phyloP scores from a whole-genome alignment of 2,888 invertebrate genomes.

The Calliphora vomitoria region DNA sequence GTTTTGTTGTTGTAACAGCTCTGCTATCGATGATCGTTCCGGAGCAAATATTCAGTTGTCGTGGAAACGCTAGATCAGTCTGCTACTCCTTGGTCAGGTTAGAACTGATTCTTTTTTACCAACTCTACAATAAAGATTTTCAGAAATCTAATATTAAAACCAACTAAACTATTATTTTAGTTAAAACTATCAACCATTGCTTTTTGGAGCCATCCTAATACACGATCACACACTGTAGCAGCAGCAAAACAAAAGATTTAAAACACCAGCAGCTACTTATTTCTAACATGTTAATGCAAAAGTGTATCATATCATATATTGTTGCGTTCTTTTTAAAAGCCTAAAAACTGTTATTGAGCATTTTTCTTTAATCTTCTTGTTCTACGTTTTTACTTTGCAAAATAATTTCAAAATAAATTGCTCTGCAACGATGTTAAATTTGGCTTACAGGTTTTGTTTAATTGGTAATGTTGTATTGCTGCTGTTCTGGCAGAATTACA shows the following conservation, averaged over 20 bases:
- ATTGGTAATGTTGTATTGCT: background rate
- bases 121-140: too few species aligned
- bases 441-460: constrained; percentile 6
- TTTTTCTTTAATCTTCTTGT: constrained; percentile 16
- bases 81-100: too few species aligned
- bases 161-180: background rate
- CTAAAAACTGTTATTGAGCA: constrained; percentile 27
- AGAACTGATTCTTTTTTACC: too few species aligned
- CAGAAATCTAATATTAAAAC: too few species aligned
- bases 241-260: constrained; percentile 60
- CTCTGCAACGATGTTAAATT: background rate
- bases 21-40: too few species aligned
- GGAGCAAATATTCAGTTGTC: too few species aligned
- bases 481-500: background rate
- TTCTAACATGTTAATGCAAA: background rate
- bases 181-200: too few species aligned
- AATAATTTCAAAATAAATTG: constrained; percentile 12
- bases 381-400: background rate
- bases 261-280: constrained; percentile 40
- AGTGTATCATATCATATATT: constrained; percentile 25
- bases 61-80: too few species aligned
- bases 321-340: constrained; percentile 26
- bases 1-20: too few species aligned
- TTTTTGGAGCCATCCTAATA: too few species aligned
- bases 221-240: too few species aligned